Base-by-base conservation (phyloP, 2,888 invertebrate genomes). In the Gastracanthus pulcherrimus region DNA sequence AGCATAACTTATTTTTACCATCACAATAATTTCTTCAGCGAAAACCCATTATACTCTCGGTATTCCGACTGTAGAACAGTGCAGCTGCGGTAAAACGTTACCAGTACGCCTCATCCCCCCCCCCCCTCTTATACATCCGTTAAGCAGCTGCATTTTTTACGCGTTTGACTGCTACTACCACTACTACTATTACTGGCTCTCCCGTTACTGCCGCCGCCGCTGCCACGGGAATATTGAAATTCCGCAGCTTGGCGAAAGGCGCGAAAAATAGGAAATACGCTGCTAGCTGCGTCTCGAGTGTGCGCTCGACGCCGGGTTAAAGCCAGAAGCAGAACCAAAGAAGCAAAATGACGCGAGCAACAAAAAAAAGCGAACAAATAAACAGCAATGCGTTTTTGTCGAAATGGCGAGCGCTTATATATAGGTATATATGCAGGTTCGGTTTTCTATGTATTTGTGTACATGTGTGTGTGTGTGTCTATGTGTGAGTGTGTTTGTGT, bases 191-290 rank as follows among this genome's bases (percentile, higher is more conserved):
- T 7, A 16, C 34, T 36, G 62, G n/a, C n/a, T n/a, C n/a, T n/a
- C n/a, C n/a, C n/a, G 60, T 62, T 7, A 55, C 19, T 2, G n/a
- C 55, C 13, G 55, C 55, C 55, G 13, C 55, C 55, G 26, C 23
- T 23, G 55, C n/a, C n/a, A 2, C 58, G 51, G 66, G 82, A 84
- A 85, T 85, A 85, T 84, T 86, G 85, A 85, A 86, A 85, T 86
- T 86, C 84, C 82, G 51, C 64, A 75, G 70, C 74, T 58, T 23
- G 11, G 9, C 4, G 11, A 34, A 51, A 66, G 66, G 67, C 64
- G 62, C 23, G 26, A 78, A 79, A 71, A 36, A 62, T 34, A 11
- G 62, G n/a, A 11, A 9, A n/a, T 31, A 34, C 13, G 23, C 11
- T 55, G 23, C 9, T 34, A 31, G 36, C 31, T 9, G 62, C 7